phyloP scores from a whole-genome alignment of 2,113 vertebrate genomes.

The Sardina pilchardus region DNA sequence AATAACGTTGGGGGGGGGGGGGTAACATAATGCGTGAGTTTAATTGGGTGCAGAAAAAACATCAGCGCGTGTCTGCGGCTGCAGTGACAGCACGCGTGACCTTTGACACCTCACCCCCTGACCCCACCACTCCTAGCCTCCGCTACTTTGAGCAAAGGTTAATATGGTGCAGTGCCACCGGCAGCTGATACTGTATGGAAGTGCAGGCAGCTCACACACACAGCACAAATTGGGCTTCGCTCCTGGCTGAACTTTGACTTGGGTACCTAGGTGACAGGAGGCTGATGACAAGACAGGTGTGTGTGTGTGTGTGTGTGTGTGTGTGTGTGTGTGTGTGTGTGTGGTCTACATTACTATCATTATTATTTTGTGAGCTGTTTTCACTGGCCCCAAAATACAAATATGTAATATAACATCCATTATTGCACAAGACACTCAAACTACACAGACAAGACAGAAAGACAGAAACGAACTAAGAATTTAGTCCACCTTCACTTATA shows the following conservation, averaged over 20 bases:
- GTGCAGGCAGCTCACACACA: background rate
- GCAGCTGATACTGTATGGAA: background rate
- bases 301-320: conserved; percentile 15
- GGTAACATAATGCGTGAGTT: background rate
- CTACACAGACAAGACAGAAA: no score
- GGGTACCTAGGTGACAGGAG: background rate
- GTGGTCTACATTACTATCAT: background rate
- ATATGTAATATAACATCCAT: background rate
- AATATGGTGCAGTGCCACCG: background rate
- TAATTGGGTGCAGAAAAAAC: background rate
- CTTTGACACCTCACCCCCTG: background rate
- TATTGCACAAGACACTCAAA: background rate
- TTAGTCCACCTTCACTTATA: background rate
- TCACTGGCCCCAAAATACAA: background rate
- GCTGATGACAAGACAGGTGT: background rate
- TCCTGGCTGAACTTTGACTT: background rate
- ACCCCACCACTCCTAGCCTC: background rate
- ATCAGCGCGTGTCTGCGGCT: background rate
- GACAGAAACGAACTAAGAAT: background rate
- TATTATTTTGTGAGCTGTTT: background rate
- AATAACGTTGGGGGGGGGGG: background rate
- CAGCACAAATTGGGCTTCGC: conserved; percentile 16
- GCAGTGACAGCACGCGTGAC: background rate
- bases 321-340: conserved; percentile 4
- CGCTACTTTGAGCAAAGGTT: background rate